Conservation (phyloP, 2,113 vertebrate genomes). For the Pluvialis apricaria region DNA sequence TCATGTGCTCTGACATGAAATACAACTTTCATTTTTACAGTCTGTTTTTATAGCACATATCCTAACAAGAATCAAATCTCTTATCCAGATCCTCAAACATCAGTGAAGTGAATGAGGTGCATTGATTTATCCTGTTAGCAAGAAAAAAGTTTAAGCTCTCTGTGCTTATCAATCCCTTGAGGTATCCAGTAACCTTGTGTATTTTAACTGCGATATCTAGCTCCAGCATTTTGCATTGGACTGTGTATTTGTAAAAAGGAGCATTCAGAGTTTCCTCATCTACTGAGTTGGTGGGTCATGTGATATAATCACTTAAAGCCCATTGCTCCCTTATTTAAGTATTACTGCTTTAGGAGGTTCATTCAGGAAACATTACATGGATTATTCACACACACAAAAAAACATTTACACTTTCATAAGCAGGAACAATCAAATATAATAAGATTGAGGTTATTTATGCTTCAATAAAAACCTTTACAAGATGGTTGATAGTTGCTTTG, state of each 20-base stretch:
- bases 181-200: background rate
- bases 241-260: background rate
- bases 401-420: constrained; percentile 35
- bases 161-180: background rate
- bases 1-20: background rate
- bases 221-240: background rate
- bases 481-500: background rate
- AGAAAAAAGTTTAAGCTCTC: background rate
- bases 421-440: constrained; percentile 24
- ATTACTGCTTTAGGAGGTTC: background rate
- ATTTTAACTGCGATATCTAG: background rate
- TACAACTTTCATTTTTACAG: background rate
- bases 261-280: background rate
- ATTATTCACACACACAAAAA: constrained; percentile 37
- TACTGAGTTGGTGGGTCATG: background rate
- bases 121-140: background rate
- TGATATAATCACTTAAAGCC: background rate
- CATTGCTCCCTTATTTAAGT: background rate
- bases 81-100: background rate
- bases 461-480: constrained; percentile 23
- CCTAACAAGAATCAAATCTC: background rate
- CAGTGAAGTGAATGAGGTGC: background rate
- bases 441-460: constrained; percentile 24
- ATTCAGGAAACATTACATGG: constrained; percentile 7
- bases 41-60: background rate